Evolutionary conservation across 2,888 invertebrate genomes (phyloP).

Genomic region (Emmelina monodactyla): DNA sequence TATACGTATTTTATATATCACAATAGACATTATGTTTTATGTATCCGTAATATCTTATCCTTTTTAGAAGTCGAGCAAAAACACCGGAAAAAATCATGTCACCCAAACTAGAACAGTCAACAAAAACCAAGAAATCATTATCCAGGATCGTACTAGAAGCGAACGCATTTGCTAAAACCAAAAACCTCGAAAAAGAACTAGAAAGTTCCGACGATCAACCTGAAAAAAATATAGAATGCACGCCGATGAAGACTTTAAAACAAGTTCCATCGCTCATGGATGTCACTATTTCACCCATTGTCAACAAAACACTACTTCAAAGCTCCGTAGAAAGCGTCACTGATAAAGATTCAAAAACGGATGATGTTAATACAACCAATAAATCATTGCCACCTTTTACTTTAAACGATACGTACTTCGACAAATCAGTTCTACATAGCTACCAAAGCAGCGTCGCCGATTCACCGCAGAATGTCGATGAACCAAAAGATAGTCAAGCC

Average conservation of each 20-base stretch:
- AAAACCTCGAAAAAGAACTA: slow-evolving; percentile 25
- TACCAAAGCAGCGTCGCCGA: slow-evolving; percentile 38
- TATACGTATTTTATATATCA: too few relatives aligned
- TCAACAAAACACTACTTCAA: slow-evolving; percentile 43
- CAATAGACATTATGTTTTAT: too few relatives aligned
- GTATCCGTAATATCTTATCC: background rate
- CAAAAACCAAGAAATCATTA: slow-evolving; percentile 38
- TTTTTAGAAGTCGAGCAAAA: slow-evolving; percentile 40
- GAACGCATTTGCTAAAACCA: slow-evolving; percentile 47
- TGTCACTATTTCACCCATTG: slow-evolving; percentile 48
- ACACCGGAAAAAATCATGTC: slow-evolving; percentile 53
- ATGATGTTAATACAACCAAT: slow-evolving; percentile 20
- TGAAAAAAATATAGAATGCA: slow-evolving; percentile 35
- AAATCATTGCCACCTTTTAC: slow-evolving; percentile 35
- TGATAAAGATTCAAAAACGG: slow-evolving; percentile 23
- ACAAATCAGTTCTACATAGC: slow-evolving; percentile 42
- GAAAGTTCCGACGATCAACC: slow-evolving; percentile 22
- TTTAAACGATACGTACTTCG: slow-evolving; percentile 29
- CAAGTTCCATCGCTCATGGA: slow-evolving; percentile 36
- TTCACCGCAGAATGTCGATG: slow-evolving; percentile 22
- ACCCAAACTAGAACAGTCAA: slow-evolving; percentile 33
- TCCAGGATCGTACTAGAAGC: slow-evolving; percentile 51
- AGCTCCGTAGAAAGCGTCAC: slow-evolving; percentile 36
- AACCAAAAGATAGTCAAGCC: slow-evolving; percentile 18
- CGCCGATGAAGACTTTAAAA: slow-evolving; percentile 42